phyloP scores from a whole-genome alignment of 2,797 vertebrate genomes.

The Hybognathus amarus region DNA sequence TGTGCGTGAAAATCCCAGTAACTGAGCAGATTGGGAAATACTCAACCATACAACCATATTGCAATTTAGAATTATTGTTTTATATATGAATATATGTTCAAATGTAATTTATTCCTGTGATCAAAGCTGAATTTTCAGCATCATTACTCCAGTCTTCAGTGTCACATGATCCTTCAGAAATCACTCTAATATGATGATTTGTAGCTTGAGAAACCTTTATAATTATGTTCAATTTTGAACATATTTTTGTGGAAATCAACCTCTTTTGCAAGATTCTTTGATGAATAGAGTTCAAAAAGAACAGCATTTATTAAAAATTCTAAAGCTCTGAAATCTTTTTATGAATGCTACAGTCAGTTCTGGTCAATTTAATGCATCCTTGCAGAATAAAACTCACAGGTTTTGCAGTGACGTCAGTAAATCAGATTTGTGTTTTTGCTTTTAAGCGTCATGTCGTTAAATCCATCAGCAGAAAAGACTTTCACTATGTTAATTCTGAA shows the following conservation, averaged over 20 bases:
- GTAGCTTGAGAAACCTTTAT: not conserved
- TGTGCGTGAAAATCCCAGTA: too few relatives aligned
- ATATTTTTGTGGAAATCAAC: not conserved
- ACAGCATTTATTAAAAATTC: not conserved
- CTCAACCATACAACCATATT: too few relatives aligned
- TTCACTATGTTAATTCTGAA: constrained; percentile 23
- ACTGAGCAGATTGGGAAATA: too few relatives aligned
- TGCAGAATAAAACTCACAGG: not conserved
- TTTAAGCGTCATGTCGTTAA: not conserved
- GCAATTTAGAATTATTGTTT: too few relatives aligned
- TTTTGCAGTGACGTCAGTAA: not conserved
- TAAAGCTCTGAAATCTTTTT: not conserved
- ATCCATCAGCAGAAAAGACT: constrained; percentile 9
- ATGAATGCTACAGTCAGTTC: not conserved
- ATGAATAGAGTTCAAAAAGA: not conserved
- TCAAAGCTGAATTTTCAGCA: constrained; percentile 4
- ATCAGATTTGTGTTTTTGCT: not conserved
- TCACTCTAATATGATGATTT: not conserved
- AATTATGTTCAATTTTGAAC: not conserved
- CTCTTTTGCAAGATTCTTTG: not conserved
- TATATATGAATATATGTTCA: too few relatives aligned
- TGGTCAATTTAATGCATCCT: not conserved
- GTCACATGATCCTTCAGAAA: too few relatives aligned
- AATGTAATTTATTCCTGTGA: not conserved
- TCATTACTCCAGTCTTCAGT: not conserved